A percentile compares a stretch with the other conserved stretches of the same genome.
Conservation (phyloP, 1,140 invertebrate species). For the Lepidurus packardi region DNA sequence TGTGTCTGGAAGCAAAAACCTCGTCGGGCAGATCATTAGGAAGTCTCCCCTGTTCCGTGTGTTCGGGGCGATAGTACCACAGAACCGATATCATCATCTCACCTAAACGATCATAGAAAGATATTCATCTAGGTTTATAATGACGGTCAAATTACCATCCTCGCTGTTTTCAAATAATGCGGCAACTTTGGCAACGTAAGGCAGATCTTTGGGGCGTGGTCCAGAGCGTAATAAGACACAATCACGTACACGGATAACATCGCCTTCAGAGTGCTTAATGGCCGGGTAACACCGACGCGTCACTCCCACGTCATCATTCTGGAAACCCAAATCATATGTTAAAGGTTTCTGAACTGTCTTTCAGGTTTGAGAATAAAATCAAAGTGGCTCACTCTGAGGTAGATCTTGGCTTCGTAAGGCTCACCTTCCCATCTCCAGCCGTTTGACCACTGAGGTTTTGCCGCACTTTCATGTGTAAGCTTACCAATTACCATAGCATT, state of each 20-base stretch:
- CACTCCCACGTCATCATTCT: slow-evolving; percentile 74
- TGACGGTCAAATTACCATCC: slow-evolving; percentile 59
- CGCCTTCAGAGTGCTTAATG: slow-evolving; percentile 78
- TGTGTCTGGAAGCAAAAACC: slow-evolving; percentile 88
- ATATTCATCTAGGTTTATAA: slow-evolving; percentile 27
- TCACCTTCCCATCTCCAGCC: slow-evolving; percentile 87
- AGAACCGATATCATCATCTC: slow-evolving; percentile 95
- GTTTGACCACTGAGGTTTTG: slow-evolving; percentile 61
- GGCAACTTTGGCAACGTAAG: slow-evolving; percentile 88
- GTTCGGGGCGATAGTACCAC: slow-evolving; percentile 97
- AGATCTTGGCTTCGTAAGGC: slow-evolving; percentile 73
- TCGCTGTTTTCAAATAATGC: slow-evolving; percentile 90
- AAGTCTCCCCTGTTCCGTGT: slow-evolving; percentile 79
- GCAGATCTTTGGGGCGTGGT: slow-evolving; percentile 74
- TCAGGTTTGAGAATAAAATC: neutral
- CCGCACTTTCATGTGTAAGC: neutral
- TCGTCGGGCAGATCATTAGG: slow-evolving; percentile 76
- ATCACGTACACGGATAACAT: slow-evolving; percentile 76
- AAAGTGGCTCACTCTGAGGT: slow-evolving; percentile 67
- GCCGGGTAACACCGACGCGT: slow-evolving; percentile 75
- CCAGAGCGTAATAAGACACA: slow-evolving; percentile 83
- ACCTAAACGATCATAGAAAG: slow-evolving; percentile 51
- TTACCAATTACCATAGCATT: neutral
- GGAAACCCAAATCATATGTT: slow-evolving; percentile 38
- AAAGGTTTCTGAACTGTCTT: neutral